These are phyloP conservation scores for Mycogona germanica DNA, from an alignment of 2,888 invertebrate species.

Conservation along the genomic window DNA sequence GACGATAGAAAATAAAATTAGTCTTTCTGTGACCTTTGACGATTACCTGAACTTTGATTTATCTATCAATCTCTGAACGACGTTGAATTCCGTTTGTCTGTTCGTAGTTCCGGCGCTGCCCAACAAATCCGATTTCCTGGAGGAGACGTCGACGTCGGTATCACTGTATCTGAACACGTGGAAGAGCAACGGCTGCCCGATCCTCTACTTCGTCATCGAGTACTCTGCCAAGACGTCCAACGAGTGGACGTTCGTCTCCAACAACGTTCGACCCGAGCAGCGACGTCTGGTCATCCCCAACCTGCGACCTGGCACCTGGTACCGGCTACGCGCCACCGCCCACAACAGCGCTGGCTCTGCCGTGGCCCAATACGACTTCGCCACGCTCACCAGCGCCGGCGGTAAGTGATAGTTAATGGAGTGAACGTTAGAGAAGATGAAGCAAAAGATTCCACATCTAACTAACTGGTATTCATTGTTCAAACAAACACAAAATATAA, in stretches of 20 bases:
- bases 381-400: slow-evolving; percentile 34
- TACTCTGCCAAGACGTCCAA: slow-evolving; percentile 16
- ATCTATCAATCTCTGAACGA: not conserved
- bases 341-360: slow-evolving; percentile 37
- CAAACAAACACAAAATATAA: too few relatives aligned
- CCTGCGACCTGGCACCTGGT: slow-evolving; percentile 34
- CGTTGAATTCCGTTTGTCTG: not conserved
- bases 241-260: slow-evolving; percentile 19
- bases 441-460: too few relatives aligned
- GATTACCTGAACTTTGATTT: not conserved
- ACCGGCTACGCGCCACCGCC: slow-evolving; percentile 34
- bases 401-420: slow-evolving; percentile 25
- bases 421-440: too few relatives aligned
- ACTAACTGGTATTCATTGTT: too few relatives aligned
- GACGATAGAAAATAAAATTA: not conserved
- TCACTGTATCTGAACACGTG: slow-evolving; percentile 21
- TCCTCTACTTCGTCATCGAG: slow-evolving; percentile 18
- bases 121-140: slow-evolving; percentile 17
- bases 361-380: slow-evolving; percentile 33
- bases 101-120: slow-evolving; percentile 18
- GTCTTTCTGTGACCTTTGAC: not conserved
- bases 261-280: slow-evolving; percentile 22
- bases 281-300: slow-evolving; percentile 26
- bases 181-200: slow-evolving; percentile 20
- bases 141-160: slow-evolving; percentile 17